phyloP scores from a whole-genome alignment of 2,888 invertebrate genomes.

The Melangyna quadrimaculata region DNA sequence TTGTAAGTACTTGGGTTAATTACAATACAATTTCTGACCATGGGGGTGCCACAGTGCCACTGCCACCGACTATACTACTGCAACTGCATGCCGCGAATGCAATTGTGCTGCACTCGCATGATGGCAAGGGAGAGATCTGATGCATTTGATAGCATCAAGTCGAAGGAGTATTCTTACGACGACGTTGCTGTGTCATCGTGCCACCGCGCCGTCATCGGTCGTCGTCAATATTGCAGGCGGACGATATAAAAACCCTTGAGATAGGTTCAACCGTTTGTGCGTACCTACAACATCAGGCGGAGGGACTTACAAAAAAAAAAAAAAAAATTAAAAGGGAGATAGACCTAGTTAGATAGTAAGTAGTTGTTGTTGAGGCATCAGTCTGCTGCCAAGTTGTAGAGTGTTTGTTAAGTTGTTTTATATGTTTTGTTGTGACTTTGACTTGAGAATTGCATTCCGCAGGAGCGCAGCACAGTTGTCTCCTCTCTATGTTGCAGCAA shows the following conservation, averaged over 20 bases:
- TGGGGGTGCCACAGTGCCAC: constrained; percentile 67
- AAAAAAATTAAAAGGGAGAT: constrained; percentile 38
- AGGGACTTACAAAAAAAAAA: neutral
- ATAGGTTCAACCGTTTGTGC: constrained; percentile 65
- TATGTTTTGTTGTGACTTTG: constrained; percentile 45
- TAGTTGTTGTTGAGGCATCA: constrained; percentile 42
- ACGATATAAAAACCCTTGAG: constrained; percentile 67
- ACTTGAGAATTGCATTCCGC: constrained; percentile 38
- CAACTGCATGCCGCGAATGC: neutral
- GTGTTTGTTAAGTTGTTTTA: constrained; percentile 9
- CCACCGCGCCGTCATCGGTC: constrained; percentile 11
- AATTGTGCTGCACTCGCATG: neutral
- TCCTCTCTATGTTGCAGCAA: neutral
- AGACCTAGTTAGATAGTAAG: constrained; percentile 68
- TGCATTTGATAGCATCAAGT: constrained; percentile 64
- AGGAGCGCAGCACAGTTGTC: constrained; percentile 3
- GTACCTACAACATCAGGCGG: constrained; percentile 1
- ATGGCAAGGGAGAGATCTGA: constrained; percentile 53
- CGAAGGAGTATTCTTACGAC: constrained; percentile 42
- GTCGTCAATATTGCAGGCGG: neutral
- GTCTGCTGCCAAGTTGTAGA: constrained; percentile 28
- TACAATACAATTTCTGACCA: constrained; percentile 61
- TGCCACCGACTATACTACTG: neutral
- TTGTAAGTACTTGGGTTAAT: constrained; percentile 71
- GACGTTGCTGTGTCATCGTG: neutral